Conservation (phyloP, 2,888 invertebrate genomes). For the Isoperla grammatica region DNA sequence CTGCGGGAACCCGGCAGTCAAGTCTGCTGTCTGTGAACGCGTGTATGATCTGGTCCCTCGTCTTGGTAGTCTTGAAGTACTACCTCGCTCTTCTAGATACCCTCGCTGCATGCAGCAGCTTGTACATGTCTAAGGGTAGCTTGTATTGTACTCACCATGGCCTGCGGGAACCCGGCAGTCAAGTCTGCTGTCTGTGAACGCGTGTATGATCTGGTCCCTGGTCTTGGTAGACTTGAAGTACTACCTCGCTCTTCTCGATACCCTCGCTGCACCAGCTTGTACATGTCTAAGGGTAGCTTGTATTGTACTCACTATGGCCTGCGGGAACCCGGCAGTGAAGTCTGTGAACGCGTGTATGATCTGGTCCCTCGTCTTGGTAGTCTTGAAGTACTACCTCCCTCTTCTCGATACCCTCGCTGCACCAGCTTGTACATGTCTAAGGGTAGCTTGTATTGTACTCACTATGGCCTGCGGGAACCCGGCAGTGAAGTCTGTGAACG, state of each 20-base stretch:
- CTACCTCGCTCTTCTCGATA: conserved; percentile 83
- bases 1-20: conserved; percentile 71
- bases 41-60: conserved; percentile 66
- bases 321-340: conserved; percentile 73
- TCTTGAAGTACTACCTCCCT: conserved; percentile 95
- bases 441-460: too few species aligned
- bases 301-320: conserved; percentile 71
- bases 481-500: conserved; percentile 72
- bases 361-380: conserved; percentile 74
- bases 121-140: too few species aligned
- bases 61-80: conserved; percentile 92
- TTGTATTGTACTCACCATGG: conserved; percentile 72
- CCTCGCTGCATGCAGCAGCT: too few species aligned
- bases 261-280: conserved; percentile 98
- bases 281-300: too few species aligned
- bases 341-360: conserved; percentile 71
- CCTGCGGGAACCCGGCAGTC: conserved; percentile 69
- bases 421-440: too few species aligned
- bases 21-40: conserved; percentile 78
- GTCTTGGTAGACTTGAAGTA: conserved; percentile 93
- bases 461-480: conserved; percentile 75
- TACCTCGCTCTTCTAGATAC: conserved; percentile 86
- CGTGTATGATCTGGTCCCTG: conserved; percentile 66
- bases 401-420: conserved; percentile 91
- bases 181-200: conserved; percentile 80